Evolutionary conservation across 2,888 invertebrate genomes (phyloP).

Genomic region (Arge pagana): DNA sequence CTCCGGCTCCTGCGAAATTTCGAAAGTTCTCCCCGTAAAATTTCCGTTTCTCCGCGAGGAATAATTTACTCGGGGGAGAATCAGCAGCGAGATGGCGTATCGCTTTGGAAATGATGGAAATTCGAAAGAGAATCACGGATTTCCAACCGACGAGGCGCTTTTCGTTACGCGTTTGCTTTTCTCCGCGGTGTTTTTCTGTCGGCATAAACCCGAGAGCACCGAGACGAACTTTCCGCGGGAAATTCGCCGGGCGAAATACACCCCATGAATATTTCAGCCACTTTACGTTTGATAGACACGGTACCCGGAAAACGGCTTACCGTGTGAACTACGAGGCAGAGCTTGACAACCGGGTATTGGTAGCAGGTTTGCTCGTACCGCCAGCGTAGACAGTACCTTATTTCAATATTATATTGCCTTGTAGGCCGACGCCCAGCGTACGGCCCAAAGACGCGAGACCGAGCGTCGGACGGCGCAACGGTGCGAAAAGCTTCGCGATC

Average conservation of each 20-base stretch:
- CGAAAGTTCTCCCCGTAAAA: too few species aligned
- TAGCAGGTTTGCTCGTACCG: constrained; percentile 13
- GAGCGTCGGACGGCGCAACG: background rate
- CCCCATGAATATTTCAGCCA: constrained; percentile 16
- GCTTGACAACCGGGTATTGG: background rate
- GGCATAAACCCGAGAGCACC: too few species aligned
- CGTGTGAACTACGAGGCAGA: constrained; percentile 5
- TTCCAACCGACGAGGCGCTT: too few species aligned
- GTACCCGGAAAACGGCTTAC: constrained; percentile 8
- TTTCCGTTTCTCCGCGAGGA: too few species aligned
- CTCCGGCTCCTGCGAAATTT: too few species aligned
- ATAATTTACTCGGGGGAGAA: too few species aligned
- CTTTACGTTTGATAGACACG: constrained; percentile 15
- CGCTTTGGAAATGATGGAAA: too few species aligned
- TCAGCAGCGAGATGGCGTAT: too few species aligned
- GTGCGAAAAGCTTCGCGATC: constrained; percentile 13
- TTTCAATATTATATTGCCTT: constrained; percentile 22
- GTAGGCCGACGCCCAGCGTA: constrained; percentile 14
- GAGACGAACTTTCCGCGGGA: background rate
- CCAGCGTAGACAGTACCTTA: constrained; percentile 14
- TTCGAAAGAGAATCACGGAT: too few species aligned
- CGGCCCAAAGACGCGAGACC: too few species aligned
- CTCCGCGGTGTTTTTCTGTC: too few species aligned
- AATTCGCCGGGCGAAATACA: constrained; percentile 3
- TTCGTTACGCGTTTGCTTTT: too few species aligned